Evolutionary conservation across 2,888 invertebrate species (phyloP).

Genomic region (Cataglyphis cursor): DNA sequence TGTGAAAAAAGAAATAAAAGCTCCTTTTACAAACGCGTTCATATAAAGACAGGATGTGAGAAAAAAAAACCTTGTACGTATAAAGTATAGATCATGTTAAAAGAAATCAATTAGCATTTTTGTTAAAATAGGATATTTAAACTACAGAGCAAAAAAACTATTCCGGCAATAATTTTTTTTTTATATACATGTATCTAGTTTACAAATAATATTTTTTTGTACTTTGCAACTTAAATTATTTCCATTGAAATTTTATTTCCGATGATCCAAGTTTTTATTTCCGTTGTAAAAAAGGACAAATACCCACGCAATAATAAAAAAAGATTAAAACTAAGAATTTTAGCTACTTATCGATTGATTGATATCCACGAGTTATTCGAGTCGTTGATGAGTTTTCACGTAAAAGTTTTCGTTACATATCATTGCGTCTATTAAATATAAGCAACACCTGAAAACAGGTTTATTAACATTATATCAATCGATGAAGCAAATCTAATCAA

Average conservation of each 20-base stretch:
- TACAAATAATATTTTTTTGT: background rate
- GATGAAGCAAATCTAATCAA: constrained; percentile 63
- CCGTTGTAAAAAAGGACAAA: background rate
- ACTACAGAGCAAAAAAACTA: background rate
- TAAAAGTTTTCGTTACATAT: constrained; percentile 31
- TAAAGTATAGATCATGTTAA: background rate
- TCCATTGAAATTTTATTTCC: background rate
- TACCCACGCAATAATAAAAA: background rate
- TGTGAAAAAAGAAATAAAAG: background rate
- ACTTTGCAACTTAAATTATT: background rate
- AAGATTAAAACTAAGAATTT: background rate
- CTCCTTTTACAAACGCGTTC: constrained; percentile 4
- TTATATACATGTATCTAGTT: background rate
- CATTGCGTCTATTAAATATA: constrained; percentile 16
- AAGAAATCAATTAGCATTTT: constrained; percentile 11
- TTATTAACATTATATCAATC: constrained; percentile 63
- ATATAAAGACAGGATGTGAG: background rate
- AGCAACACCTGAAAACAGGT: constrained; percentile 56
- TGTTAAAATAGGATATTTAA: background rate
- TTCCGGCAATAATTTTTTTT: background rate
- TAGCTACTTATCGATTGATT: background rate
- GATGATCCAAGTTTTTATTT: background rate
- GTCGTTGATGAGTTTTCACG: background rate
- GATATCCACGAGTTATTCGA: background rate
- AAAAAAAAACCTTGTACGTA: background rate